These are phyloP conservation scores for Drosophila paulistorum DNA, from an alignment of 1,140 invertebrate species.

Conservation along the genomic window DNA sequence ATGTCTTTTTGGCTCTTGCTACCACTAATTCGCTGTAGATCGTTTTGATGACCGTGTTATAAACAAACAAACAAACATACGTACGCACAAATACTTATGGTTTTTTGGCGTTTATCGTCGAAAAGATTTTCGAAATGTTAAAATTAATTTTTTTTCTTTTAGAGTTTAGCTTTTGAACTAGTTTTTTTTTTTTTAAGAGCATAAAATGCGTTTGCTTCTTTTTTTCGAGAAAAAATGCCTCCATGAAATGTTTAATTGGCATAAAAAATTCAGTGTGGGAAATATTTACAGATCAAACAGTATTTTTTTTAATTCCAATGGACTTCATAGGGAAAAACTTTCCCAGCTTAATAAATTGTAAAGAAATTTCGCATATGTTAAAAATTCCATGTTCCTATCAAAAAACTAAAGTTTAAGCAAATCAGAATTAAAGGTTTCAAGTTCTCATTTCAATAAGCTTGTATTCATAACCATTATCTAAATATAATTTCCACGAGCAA, in stretches of 20 bases:
- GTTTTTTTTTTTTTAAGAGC: slow-evolving; percentile 34
- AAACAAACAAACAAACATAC: background rate
- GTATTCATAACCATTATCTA: no score
- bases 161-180: slow-evolving; percentile 39
- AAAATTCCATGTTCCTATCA: no score
- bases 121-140: slow-evolving; percentile 29
- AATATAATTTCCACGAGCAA: no score
- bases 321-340: background rate
- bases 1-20: slow-evolving; percentile 24
- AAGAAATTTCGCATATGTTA: background rate
- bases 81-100: slow-evolving; percentile 37
- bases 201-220: slow-evolving; percentile 37
- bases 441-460: no score
- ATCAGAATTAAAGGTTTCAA: no score
- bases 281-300: background rate
- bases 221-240: slow-evolving; percentile 30
- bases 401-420: no score
- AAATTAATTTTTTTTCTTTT: background rate
- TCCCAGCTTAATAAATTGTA: background rate
- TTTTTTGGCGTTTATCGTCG: slow-evolving; percentile 36
- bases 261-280: slow-evolving; percentile 41
- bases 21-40: slow-evolving; percentile 57
- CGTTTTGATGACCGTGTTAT: slow-evolving; percentile 27
- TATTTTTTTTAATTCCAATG: no score
- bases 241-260: slow-evolving; percentile 49